Evolutionary conservation across 2,888 invertebrate species (phyloP).

Genomic region (Rhamnusium bicolor): DNA sequence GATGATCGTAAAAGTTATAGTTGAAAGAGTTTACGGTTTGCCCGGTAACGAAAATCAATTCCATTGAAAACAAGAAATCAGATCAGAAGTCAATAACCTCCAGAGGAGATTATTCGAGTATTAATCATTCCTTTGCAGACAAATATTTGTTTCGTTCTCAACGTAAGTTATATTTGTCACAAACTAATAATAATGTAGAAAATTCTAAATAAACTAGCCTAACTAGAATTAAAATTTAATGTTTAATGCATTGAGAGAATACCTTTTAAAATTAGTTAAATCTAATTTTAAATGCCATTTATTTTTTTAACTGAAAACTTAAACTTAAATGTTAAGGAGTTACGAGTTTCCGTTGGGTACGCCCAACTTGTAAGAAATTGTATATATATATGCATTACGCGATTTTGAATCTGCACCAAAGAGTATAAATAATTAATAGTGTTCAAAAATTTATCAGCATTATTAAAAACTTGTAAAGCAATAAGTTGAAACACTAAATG

Average conservation of each 20-base stretch:
- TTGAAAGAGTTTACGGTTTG: conserved; percentile 55
- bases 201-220: conserved; percentile 36
- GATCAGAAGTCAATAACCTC: conserved; percentile 56
- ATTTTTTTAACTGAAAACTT: conserved; percentile 23
- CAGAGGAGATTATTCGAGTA: conserved; percentile 32
- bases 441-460: not conserved
- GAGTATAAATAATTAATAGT: conserved; percentile 29
- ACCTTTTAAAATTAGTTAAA: conserved; percentile 34
- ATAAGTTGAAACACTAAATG: conserved; percentile 15
- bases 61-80: conserved; percentile 52
- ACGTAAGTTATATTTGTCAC: conserved; percentile 17
- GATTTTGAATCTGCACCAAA: conserved; percentile 22
- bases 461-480: not conserved
- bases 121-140: conserved; percentile 43
- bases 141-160: conserved; percentile 20
- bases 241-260: conserved; percentile 45
- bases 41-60: conserved; percentile 35
- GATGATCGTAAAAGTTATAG: conserved; percentile 45
- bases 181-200: conserved; percentile 33
- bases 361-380: conserved; percentile 14
- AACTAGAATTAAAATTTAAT: conserved; percentile 18
- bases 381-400: conserved; percentile 18
- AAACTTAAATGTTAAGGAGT: conserved; percentile 30
- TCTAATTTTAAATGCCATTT: conserved; percentile 21
- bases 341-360: conserved; percentile 17